phyloP scores from a whole-genome alignment of 2,888 invertebrate species.

The Ochropacha duplaris region DNA sequence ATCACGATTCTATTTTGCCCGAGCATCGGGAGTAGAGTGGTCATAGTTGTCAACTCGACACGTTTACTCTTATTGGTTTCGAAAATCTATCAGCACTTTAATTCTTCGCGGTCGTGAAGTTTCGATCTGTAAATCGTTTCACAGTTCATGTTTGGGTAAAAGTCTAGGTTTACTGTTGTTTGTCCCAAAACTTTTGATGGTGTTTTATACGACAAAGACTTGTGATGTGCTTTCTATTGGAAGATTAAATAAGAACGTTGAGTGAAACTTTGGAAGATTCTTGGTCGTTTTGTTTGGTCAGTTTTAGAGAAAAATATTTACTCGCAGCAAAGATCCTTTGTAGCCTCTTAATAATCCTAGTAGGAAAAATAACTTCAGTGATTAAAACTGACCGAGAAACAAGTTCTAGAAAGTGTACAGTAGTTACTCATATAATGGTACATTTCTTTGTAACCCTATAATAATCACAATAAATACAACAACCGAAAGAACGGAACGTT shows the following conservation, averaged over 20 bases:
- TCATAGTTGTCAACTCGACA: neutral
- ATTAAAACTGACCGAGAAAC: neutral
- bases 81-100: neutral
- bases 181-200: neutral
- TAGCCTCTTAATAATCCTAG: no score
- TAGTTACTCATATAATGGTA: no score
- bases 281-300: neutral
- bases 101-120: neutral
- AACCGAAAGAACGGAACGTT: no score
- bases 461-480: no score
- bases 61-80: neutral
- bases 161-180: neutral
- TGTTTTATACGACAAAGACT: neutral
- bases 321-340: neutral
- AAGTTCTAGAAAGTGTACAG: no score
- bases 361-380: no score
- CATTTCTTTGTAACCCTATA: no score
- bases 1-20: neutral
- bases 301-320: neutral
- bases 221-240: neutral
- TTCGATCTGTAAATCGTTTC: neutral
- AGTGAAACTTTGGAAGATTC: neutral
- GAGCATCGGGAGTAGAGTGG: neutral
- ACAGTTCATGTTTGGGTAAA: neutral
- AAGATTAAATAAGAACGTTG: neutral